These are phyloP conservation scores for Hirundo rustica DNA, from an alignment of 2,797 vertebrate species.

Conservation along the genomic window DNA sequence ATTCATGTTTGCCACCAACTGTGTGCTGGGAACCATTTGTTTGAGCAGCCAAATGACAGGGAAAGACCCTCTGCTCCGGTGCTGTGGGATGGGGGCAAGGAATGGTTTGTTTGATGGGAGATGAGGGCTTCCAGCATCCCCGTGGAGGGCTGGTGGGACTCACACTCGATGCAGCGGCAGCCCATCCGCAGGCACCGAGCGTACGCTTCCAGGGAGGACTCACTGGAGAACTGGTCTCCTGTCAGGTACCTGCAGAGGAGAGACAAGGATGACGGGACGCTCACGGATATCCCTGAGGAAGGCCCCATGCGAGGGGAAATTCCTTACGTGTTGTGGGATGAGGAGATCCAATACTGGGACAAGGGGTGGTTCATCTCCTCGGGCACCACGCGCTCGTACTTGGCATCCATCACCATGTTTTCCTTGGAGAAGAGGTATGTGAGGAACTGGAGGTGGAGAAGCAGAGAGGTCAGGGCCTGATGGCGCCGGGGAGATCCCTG, in stretches of 20 bases:
- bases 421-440: conserved; percentile 77
- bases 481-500: fast-evolving
- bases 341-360: conserved; percentile 79
- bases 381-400: conserved; percentile 46
- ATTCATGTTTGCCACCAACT: neutral
- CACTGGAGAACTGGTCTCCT: conserved; percentile 76
- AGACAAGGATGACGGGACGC: neutral
- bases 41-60: neutral
- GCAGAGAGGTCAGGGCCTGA: neutral
- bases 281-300: fast-evolving
- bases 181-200: conserved; percentile 76
- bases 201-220: conserved; percentile 74
- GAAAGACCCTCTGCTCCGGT: neutral
- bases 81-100: neutral
- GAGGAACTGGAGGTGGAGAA: conserved; percentile 62
- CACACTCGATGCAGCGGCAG: conserved; percentile 75
- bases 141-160: neutral
- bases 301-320: fast-evolving
- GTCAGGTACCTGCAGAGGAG: conserved; percentile 70
- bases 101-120: neutral
- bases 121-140: neutral
- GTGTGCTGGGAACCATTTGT: fast-evolving
- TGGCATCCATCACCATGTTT: conserved; percentile 72
- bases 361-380: conserved; percentile 77
- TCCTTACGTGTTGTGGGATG: conserved; percentile 79